Base-by-base conservation (phyloP, 2,888 invertebrate species). In the Tricholauxania praeusta region DNA sequence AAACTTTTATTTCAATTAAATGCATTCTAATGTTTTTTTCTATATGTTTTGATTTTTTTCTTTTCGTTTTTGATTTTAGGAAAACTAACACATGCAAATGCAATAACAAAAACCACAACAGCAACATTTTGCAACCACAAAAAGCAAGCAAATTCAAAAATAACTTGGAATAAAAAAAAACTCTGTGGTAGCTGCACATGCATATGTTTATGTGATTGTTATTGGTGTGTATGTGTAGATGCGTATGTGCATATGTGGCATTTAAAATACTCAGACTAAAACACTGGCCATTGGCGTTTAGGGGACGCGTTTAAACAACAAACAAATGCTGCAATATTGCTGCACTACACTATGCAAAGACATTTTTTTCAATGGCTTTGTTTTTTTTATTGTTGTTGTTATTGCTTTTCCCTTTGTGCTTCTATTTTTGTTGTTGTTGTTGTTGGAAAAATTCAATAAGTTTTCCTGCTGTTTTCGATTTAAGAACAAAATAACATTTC, bases 1-100 rank as follows among this genome's bases (percentile, higher is more conserved):
- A 72, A 63, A 69, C 53, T 71, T 60, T 70, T 80, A 28, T 78
- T 75, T 77, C 78, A 79, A 78, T 76, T 78, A 77, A 78, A 78
- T 77, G 74, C 59, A 53, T 60, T 64, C 55, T 15, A 28, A 3
- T 2, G 4, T 60, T 15, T 67, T 22, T 7, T 72, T 32, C 39
- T 55, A 17, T 52, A 53, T 5, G 52, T n/a, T 53, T 51, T 53
- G 2, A 15, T 39, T 12, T 39, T 67, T 15, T 51, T 72, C 17
- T 55, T 64, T n/a, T 53, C 55, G 63, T 60, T 64, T 62, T 14
- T 12, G 55, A 65, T 47, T 68, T 68, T 66, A 49, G 28, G 49
- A 28, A 67, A 55, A 60, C 48, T 48, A n/a, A 67, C 67, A 48
- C 49, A 65, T 53, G 15, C 53, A 52, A 62, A 60, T 4, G 49